Base-by-base conservation (phyloP, 2,113 vertebrate genomes). In the Cardinalis cardinalis region DNA sequence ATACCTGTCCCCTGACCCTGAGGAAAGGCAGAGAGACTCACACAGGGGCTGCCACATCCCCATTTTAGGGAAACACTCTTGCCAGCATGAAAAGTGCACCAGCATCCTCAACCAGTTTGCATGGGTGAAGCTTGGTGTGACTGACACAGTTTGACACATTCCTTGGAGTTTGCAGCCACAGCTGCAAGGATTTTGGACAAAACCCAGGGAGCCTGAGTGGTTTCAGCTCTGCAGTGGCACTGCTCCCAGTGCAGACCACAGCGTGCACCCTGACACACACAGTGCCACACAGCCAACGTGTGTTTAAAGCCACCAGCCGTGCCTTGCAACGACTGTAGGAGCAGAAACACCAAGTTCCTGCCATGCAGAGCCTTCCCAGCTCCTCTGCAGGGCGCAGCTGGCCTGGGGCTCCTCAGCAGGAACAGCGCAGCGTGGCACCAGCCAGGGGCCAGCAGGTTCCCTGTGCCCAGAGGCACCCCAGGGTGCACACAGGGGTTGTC, bases 381-480 rank as follows among this genome's bases (percentile, higher is more conserved):
- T 63, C 55, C 69, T 28, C 19, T 20, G 66, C 77, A 41, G 0
- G 0, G 61, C 38, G 72, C 70, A n/a, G 58, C 74, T 85, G 88
- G 53, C 92, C 90, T 24, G 90, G 79, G 88, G 90, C 85, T 93
- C 28, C 9, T 34, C 3, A 43, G 66, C 58, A 86, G 78, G 63
- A 31, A 18, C 70, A 86, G 8, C 60, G 20, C 7, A 31, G 73
- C 3, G 17, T 0, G 4, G 58, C 70, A 92, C 81, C 44, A 65
- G 49, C 49, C 3, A 60, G 76, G 34, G 41, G 20, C 21, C 84
- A 89, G 6, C 29, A 21, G 44, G 65, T 40, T 79, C 66, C 53
- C 29, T 61, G 84, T 0, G 66, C 84, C 87, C 91, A 89, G 46
- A 14, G 91, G 81, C 91, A 91, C 41, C 61, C 70, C 78, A 25